Evolutionary conservation across 2,888 invertebrate species (phyloP).

Genomic region (Phorcus lineatus): DNA sequence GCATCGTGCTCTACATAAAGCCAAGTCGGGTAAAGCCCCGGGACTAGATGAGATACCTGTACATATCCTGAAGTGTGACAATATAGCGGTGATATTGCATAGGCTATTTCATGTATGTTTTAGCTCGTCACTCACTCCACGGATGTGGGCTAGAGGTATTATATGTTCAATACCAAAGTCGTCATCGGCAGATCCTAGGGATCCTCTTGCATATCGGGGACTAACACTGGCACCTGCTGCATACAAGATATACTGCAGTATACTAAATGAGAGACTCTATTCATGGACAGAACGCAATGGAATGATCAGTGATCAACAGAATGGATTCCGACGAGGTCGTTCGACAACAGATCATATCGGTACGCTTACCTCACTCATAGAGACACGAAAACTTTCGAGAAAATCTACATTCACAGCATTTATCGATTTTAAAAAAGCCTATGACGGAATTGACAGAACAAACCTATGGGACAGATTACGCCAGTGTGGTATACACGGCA

Average conservation of each 20-base stretch:
- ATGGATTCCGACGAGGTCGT: background rate
- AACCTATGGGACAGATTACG: background rate
- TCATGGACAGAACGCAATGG: background rate
- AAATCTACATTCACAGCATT: background rate
- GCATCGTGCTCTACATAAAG: background rate
- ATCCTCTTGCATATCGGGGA: background rate
- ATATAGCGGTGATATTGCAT: background rate
- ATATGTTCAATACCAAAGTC: background rate
- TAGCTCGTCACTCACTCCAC: background rate
- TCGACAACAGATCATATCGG: background rate
- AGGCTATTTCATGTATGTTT: slow-evolving; percentile 3
- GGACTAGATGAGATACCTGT: background rate
- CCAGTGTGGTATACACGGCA: background rate
- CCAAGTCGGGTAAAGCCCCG: background rate
- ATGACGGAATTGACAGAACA: background rate
- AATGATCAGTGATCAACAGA: background rate
- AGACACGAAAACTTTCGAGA: background rate
- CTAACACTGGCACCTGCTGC: background rate
- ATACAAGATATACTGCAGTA: background rate
- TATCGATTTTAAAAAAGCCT: background rate
- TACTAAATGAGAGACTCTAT: background rate
- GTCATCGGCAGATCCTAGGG: background rate
- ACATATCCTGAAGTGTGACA: background rate
- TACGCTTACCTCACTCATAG: background rate
- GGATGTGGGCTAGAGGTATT: background rate